Percentiles rank a stretch among this genome's conserved stretches.
Evolutionary conservation across 1,140 invertebrate genomes (phyloP).

Genomic region (Drosophila miranda): DNA sequence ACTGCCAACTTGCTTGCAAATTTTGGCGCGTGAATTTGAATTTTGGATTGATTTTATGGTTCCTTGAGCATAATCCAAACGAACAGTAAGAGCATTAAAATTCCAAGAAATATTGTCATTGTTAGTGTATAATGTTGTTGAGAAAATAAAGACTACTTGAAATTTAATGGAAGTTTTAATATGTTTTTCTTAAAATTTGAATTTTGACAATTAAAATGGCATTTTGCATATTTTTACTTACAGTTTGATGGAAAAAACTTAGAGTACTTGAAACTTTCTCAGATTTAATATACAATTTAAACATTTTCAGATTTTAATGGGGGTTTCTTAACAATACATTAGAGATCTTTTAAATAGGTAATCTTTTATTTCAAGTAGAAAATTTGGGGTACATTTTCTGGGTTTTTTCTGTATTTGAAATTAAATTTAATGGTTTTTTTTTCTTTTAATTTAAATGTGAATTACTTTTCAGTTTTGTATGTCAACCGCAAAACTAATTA

Average conservation of each 20-base stretch:
- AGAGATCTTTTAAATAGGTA: too few relatives aligned
- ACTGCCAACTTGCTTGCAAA: conserved; percentile 5
- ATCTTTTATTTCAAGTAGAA: too few relatives aligned
- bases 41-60: not conserved
- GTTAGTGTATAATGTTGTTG: not conserved
- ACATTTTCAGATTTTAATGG: too few relatives aligned
- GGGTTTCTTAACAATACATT: too few relatives aligned
- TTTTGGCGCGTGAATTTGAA: conserved; percentile 11
- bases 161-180: conserved; percentile 1
- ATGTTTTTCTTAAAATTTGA: not conserved
- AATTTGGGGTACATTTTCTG: too few relatives aligned
- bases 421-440: too few relatives aligned
- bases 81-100: conserved; percentile 26
- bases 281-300: too few relatives aligned
- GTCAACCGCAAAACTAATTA: conserved; percentile 74
- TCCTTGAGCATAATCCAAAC: conserved; percentile 17
- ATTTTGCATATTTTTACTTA: too few relatives aligned
- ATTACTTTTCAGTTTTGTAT: conserved; percentile 32
- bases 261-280: too few relatives aligned
- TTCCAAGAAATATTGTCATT: conserved; percentile 22
- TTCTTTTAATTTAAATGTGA: not conserved
- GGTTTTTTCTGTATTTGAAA: too few relatives aligned
- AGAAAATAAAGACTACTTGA: not conserved
- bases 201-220: conserved; percentile 1
- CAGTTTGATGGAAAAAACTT: too few relatives aligned